These are phyloP conservation scores for Drosophila ananassae DNA, from an alignment of 1,140 invertebrate genomes.

Conservation along the genomic window DNA sequence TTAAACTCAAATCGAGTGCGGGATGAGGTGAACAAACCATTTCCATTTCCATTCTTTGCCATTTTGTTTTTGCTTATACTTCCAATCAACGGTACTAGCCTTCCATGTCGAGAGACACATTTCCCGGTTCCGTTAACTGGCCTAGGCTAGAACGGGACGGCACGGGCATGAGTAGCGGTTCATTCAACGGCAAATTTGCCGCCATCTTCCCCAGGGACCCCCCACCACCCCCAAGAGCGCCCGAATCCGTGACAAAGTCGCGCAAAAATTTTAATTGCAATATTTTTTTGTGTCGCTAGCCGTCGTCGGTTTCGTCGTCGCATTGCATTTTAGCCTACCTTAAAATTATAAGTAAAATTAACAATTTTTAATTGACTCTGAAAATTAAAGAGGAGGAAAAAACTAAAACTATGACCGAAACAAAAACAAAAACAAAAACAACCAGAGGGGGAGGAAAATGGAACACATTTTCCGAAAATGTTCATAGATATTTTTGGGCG, in stretches of 20 bases:
- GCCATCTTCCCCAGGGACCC: slow-evolving; percentile 19
- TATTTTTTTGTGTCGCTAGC: slow-evolving; percentile 39
- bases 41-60: slow-evolving; percentile 7
- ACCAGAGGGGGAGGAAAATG: slow-evolving; percentile 42
- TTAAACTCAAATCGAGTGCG: slow-evolving; percentile 16
- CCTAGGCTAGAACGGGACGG: background rate
- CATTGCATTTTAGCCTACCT: slow-evolving; percentile 69
- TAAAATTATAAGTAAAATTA: slow-evolving; percentile 81
- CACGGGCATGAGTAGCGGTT: background rate
- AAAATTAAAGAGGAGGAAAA: slow-evolving; percentile 62
- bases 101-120: slow-evolving; percentile 10
- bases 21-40: slow-evolving; percentile 16
- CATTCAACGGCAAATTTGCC: slow-evolving; percentile 60
- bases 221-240: background rate
- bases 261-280: slow-evolving; percentile 77
- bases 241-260: slow-evolving; percentile 61
- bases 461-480: slow-evolving; percentile 64
- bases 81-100: slow-evolving; percentile 13
- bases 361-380: slow-evolving; percentile 82
- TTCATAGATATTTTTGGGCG: slow-evolving; percentile 54
- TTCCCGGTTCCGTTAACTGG: background rate
- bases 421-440: slow-evolving; percentile 24
- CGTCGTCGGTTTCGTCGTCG: slow-evolving; percentile 31
- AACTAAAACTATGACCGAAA: slow-evolving; percentile 15
- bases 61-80: background rate